These are phyloP conservation scores for Lysandra bellargus DNA, from an alignment of 2,888 invertebrate genomes.

Conservation along the genomic window DNA sequence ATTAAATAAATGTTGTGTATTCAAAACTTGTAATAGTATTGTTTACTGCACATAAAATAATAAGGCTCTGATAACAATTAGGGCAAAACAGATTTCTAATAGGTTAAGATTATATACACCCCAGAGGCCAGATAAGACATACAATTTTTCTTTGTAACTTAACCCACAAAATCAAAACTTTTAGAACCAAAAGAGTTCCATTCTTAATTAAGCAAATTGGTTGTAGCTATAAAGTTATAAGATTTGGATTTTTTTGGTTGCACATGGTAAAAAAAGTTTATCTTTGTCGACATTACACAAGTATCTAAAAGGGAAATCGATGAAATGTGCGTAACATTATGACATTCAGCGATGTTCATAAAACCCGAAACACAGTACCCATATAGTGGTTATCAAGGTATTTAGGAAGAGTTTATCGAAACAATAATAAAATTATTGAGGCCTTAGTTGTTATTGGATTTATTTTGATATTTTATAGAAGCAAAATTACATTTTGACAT, in stretches of 20 bases:
- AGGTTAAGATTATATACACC: background rate
- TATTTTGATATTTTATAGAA: constrained; percentile 31
- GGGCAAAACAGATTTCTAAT: background rate
- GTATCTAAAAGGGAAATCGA: constrained; percentile 42
- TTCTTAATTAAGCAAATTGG: background rate
- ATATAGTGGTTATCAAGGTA: background rate
- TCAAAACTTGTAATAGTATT: background rate
- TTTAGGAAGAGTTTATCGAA: background rate
- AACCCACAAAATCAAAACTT: background rate
- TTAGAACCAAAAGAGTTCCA: background rate
- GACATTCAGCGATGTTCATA: constrained; percentile 34
- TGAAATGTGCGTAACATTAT: constrained; percentile 49
- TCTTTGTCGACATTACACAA: background rate
- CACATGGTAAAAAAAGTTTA: background rate
- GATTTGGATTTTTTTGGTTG: background rate
- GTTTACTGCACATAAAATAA: background rate
- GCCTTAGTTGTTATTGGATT: background rate
- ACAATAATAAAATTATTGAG: background rate
- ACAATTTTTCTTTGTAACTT: background rate
- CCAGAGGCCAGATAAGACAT: background rate
- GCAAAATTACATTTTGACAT: constrained; percentile 62
- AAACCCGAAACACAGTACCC: background rate
- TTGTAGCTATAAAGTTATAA: background rate
- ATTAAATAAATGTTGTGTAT: background rate
- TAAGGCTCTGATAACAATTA: background rate